Evolutionary conservation across 1,140 invertebrate genomes (phyloP).

Genomic region (Drosophila guanche): DNA sequence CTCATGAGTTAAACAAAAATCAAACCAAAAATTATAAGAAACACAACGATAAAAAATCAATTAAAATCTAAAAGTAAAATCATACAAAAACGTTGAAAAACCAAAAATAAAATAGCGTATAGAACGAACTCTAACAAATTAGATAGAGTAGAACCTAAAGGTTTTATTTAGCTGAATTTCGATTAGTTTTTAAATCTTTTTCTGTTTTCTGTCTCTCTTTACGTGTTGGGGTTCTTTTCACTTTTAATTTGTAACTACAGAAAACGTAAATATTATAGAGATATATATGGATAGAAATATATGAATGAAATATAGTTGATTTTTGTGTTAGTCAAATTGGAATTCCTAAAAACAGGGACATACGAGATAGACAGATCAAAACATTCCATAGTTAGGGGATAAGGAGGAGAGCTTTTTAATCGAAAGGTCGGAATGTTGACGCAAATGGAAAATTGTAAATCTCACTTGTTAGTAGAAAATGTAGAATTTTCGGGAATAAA

Average conservation of each 20-base stretch:
- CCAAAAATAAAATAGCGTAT: slow-evolving; percentile 18
- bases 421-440: not conserved
- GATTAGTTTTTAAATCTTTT: slow-evolving; percentile 83
- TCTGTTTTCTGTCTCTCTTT: slow-evolving; percentile 22
- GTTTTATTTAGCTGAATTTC: slow-evolving; percentile 83
- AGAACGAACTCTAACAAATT: slow-evolving; percentile 26
- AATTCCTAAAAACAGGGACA: slow-evolving; percentile 24
- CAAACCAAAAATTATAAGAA: slow-evolving; percentile 27
- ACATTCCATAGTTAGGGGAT: slow-evolving; percentile 48
- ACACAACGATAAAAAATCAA: slow-evolving; percentile 32
- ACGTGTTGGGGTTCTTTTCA: slow-evolving; percentile 3
- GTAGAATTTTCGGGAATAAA: slow-evolving; percentile 44
- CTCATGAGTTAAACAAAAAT: slow-evolving; percentile 66
- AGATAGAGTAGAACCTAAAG: slow-evolving; percentile 48
- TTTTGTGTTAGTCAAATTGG: slow-evolving; percentile 55
- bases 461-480: slow-evolving; percentile 39
- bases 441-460: not conserved
- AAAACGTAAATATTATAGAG: slow-evolving; percentile 12
- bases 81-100: slow-evolving; percentile 16
- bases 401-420: slow-evolving; percentile 1
- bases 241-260: slow-evolving; percentile 33
- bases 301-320: slow-evolving; percentile 15
- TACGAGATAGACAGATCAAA: slow-evolving; percentile 48
- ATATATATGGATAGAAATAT: slow-evolving; percentile 16
- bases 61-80: slow-evolving; percentile 7